Evolutionary conservation across 2,797 vertebrate species (phyloP).

Genomic region (Aeoliscus strigatus): DNA sequence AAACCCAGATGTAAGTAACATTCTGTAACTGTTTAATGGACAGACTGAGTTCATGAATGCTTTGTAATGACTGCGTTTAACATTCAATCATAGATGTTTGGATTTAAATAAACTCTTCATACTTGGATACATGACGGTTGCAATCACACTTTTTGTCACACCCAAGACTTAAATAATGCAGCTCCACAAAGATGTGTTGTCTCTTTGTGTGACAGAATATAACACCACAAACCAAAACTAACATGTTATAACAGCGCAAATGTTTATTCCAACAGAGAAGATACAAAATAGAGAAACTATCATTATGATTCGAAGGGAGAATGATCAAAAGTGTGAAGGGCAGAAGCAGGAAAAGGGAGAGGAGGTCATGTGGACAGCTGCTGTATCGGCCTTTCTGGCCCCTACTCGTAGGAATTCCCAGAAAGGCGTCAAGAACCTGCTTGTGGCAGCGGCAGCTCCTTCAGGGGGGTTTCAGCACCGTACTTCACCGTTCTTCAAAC

Average conservation of each 20-base stretch:
- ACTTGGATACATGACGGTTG: constrained; percentile 2
- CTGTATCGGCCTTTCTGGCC: constrained; percentile 80
- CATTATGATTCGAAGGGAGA: neutral
- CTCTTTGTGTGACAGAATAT: too few relatives aligned
- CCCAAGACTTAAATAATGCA: too few relatives aligned
- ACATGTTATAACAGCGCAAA: too few relatives aligned
- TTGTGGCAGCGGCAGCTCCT: constrained; percentile 75
- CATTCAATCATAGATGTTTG: constrained; percentile 2
- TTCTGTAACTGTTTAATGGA: constrained; percentile 1
- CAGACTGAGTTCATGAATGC: too few relatives aligned
- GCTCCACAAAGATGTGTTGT: too few relatives aligned
- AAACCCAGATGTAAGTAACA: neutral
- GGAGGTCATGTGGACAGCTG: constrained; percentile 51
- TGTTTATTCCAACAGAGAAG: constrained; percentile 45
- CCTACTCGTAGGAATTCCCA: constrained; percentile 88
- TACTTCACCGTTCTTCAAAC: constrained; percentile 11
- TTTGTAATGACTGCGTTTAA: too few relatives aligned
- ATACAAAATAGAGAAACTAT: constrained; percentile 34
- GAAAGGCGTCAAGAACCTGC: constrained; percentile 84
- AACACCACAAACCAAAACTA: too few relatives aligned
- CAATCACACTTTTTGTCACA: constrained; percentile 4
- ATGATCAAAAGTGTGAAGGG: constrained; percentile 1
- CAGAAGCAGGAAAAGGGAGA: constrained; percentile 4
- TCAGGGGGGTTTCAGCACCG: constrained; percentile 51
- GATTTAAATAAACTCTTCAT: constrained; percentile 21